These are phyloP conservation scores for Plectropomus leopardus DNA, from an alignment of 2,113 vertebrate species.

Conservation along the genomic window DNA sequence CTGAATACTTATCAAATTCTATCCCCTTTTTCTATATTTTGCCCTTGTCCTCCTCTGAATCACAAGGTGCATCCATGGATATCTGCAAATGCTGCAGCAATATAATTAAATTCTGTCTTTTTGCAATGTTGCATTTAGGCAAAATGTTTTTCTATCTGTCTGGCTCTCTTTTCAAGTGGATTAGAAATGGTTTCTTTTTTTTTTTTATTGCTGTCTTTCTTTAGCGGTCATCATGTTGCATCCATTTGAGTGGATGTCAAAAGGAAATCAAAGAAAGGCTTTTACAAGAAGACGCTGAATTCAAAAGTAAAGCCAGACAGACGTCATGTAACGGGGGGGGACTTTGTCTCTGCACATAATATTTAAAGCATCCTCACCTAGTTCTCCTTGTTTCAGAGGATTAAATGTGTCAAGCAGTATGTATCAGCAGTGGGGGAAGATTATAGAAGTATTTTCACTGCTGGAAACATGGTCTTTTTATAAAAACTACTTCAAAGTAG, in stretches of 20 bases:
- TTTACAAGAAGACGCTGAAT: not conserved
- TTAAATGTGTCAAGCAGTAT: slow-evolving; percentile 19
- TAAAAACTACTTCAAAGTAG: too few relatives aligned
- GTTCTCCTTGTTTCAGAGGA: not conserved
- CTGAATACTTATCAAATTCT: too few relatives aligned
- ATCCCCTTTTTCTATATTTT: too few relatives aligned
- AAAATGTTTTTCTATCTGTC: not conserved
- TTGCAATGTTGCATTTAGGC: not conserved
- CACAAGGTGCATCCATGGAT: slow-evolving; percentile 18
- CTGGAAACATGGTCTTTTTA: too few relatives aligned
- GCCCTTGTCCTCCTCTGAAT: slow-evolving; percentile 1
- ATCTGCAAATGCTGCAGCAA: slow-evolving; percentile 6
- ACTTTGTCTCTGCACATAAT: slow-evolving; percentile 12
- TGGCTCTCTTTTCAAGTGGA: slow-evolving; percentile 13
- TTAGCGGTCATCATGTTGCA: slow-evolving; percentile 6
- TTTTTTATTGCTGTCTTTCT: not conserved
- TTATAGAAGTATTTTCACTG: not conserved
- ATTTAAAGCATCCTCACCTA: slow-evolving; percentile 18
- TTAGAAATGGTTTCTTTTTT: slow-evolving; percentile 3
- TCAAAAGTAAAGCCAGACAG: not conserved
- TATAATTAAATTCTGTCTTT: not conserved
- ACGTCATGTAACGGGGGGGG: not conserved
- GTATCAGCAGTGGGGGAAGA: slow-evolving; percentile 18
- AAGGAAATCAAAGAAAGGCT: slow-evolving; percentile 11
- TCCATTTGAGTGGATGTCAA: not conserved